Evolutionary conservation across 1,140 invertebrate species (phyloP).

Genomic region (Leptinotarsa undecemlineata): DNA sequence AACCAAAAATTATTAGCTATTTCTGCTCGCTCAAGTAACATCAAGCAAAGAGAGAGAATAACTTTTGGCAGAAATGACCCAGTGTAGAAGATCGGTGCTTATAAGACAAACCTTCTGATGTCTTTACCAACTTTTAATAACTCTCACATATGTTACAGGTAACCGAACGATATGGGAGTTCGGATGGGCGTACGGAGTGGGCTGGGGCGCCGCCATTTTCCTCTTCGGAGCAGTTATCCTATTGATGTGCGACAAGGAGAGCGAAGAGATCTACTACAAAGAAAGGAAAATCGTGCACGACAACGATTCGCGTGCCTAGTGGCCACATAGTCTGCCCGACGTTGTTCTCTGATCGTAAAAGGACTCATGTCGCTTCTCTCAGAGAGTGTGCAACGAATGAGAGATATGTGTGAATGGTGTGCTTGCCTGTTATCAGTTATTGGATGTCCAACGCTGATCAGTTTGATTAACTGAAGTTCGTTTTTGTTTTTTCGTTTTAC

Average conservation of each 20-base stretch:
- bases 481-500: slow-evolving; percentile 30
- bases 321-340: slow-evolving; percentile 76
- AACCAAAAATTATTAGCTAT: too few species aligned
- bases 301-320: slow-evolving; percentile 71
- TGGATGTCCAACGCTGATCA: slow-evolving; percentile 12
- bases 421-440: slow-evolving; percentile 30
- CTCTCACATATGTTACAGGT: slow-evolving; percentile 59
- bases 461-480: slow-evolving; percentile 2
- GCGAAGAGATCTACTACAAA: slow-evolving; percentile 98
- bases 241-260: slow-evolving; percentile 95
- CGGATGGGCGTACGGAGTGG: slow-evolving; percentile 96
- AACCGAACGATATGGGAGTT: slow-evolving; percentile 91
- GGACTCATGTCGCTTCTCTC: slow-evolving; percentile 43
- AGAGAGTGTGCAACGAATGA: slow-evolving; percentile 45
- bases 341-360: slow-evolving; percentile 66
- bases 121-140: too few species aligned
- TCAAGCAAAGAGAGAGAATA: too few species aligned
- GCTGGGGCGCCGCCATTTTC: slow-evolving; percentile 96
- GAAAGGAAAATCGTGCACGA: slow-evolving; percentile 85
- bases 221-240: slow-evolving; percentile 91
- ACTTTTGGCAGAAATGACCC: too few species aligned
- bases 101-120: too few species aligned
- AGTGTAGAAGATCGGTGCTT: too few species aligned
- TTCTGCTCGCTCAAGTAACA: too few species aligned
- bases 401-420: slow-evolving; percentile 45